Evolutionary conservation across 2,888 invertebrate species (phyloP).

Genomic region (Fragum fragum): DNA sequence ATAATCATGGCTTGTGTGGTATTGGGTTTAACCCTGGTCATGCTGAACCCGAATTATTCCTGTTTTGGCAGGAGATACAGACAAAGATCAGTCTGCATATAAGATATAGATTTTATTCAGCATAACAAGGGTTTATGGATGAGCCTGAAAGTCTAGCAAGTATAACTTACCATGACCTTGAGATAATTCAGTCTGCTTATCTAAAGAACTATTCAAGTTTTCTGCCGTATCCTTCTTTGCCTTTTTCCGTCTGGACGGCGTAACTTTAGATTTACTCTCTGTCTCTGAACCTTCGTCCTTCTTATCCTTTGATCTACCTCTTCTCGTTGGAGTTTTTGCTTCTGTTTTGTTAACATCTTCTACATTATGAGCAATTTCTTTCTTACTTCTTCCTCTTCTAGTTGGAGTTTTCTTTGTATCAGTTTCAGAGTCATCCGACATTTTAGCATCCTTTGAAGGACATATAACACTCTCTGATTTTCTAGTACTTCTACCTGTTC

Average conservation of each 20-base stretch:
- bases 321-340: slow-evolving; percentile 50
- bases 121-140: too few relatives aligned
- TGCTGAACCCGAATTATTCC: too few relatives aligned
- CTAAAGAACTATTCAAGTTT: too few relatives aligned
- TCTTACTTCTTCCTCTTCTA: slow-evolving; percentile 33
- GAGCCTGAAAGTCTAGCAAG: too few relatives aligned
- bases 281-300: slow-evolving; percentile 8
- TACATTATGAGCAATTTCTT: slow-evolving; percentile 20
- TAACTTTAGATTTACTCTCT: slow-evolving; percentile 5
- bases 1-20: too few relatives aligned
- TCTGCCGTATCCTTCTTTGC: slow-evolving; percentile 1
- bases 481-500: slow-evolving; percentile 20
- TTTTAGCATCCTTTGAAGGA: not conserved
- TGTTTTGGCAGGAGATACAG: too few relatives aligned
- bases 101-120: too few relatives aligned
- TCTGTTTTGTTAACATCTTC: slow-evolving; percentile 2
- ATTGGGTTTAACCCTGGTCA: too few relatives aligned
- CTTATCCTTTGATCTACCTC: slow-evolving; percentile 29
- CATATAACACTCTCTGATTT: not conserved
- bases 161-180: too few relatives aligned
- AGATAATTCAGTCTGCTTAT: too few relatives aligned
- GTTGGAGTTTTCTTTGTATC: slow-evolving; percentile 32
- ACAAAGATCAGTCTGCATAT: too few relatives aligned
- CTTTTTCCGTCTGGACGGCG: slow-evolving; percentile 21
- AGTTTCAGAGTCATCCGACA: not conserved